Conservation (phyloP, 2,888 invertebrate species). For the Dryobota labecula region DNA sequence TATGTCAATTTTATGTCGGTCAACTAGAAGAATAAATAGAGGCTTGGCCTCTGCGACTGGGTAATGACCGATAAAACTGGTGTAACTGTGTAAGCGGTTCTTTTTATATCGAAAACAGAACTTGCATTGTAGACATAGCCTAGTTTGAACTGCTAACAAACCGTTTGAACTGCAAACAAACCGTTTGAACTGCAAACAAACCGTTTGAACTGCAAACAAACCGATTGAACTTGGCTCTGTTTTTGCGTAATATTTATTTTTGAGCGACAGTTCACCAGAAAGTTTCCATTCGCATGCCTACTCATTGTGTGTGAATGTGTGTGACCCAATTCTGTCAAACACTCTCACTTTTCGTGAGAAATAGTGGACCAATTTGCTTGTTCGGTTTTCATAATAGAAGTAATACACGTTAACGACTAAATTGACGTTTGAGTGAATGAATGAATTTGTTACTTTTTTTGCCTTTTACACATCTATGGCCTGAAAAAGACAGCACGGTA, state of each 20-base stretch:
- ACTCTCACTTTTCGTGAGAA: slow-evolving; percentile 18
- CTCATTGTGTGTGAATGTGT: background rate
- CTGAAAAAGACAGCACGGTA: background rate
- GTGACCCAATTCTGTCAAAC: slow-evolving; percentile 38
- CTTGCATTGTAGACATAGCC: slow-evolving; percentile 22
- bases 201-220: slow-evolving; percentile 28
- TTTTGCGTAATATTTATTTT: slow-evolving; percentile 26
- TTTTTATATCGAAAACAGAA: slow-evolving; percentile 39
- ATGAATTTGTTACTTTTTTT: background rate
- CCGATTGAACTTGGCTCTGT: slow-evolving; percentile 18
- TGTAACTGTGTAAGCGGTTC: slow-evolving; percentile 9
- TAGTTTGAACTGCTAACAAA: slow-evolving; percentile 26
- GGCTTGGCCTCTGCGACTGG: slow-evolving; percentile 29
- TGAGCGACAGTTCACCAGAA: slow-evolving; percentile 18
- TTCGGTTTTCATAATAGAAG: slow-evolving; percentile 4
- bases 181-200: slow-evolving; percentile 28
- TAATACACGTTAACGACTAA: background rate
- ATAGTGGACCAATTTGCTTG: background rate
- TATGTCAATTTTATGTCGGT: slow-evolving; percentile 21
- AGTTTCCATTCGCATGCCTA: slow-evolving; percentile 20
- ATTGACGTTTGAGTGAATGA: background rate
- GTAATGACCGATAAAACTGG: slow-evolving; percentile 42
- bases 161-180: slow-evolving; percentile 28
- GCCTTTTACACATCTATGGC: no score
- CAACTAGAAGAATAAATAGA: slow-evolving; percentile 33